Evolutionary conservation across 2,888 invertebrate species (phyloP).

Genomic region (Terebella lapidaria): DNA sequence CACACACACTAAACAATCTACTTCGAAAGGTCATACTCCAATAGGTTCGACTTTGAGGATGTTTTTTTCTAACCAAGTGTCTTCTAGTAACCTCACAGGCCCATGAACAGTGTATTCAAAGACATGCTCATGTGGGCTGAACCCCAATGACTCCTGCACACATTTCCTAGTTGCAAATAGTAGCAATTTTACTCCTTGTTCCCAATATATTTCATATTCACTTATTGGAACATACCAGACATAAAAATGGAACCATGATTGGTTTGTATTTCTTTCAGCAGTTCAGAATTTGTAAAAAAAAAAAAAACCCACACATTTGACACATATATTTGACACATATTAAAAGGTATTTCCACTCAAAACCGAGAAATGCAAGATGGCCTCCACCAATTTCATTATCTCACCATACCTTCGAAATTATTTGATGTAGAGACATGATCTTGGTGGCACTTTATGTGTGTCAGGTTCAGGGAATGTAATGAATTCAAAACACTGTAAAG

Average conservation of each 20-base stretch:
- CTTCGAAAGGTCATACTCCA: neutral
- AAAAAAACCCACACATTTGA: no score
- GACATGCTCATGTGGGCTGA: slow-evolving; percentile 9
- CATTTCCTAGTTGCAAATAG: slow-evolving; percentile 3
- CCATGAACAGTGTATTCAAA: slow-evolving; percentile 6
- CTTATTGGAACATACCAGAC: slow-evolving; percentile 10
- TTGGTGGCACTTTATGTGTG: no score
- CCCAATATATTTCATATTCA: slow-evolving; percentile 5
- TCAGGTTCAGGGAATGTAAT: no score
- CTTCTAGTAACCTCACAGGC: slow-evolving; percentile 5
- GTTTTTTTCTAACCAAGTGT: neutral
- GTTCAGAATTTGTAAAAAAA: neutral
- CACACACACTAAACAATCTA: neutral
- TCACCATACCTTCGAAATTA: no score
- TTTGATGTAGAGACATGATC: no score
- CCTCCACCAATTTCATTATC: no score
- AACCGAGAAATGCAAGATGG: no score
- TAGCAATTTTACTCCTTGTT: neutral
- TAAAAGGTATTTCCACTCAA: no score
- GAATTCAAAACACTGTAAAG: no score
- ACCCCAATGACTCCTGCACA: slow-evolving; percentile 9
- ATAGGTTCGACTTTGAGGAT: neutral
- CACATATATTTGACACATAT: no score
- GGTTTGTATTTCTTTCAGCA: slow-evolving; percentile 4
- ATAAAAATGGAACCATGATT: slow-evolving; percentile 11